Conservation (phyloP, 2,888 invertebrate species). For the Papilio demoleus region DNA sequence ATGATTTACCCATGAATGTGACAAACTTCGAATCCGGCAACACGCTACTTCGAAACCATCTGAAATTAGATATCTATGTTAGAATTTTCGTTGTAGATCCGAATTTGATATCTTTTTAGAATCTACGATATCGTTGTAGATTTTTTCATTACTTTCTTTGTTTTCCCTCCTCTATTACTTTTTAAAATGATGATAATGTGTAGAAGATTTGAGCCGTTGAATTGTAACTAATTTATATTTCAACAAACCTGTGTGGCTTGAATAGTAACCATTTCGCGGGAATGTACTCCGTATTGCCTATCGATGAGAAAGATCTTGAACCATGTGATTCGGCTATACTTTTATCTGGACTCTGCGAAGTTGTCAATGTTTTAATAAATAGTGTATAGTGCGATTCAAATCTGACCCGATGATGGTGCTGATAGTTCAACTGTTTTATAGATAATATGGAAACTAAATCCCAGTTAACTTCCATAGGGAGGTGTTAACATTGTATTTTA, state of each 20-base stretch:
- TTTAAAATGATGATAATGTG: background rate
- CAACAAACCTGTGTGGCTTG: slow-evolving; percentile 65
- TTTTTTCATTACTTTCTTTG: background rate
- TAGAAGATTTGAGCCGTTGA: too few species aligned
- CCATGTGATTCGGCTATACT: slow-evolving; percentile 73
- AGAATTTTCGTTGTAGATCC: background rate
- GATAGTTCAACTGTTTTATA: background rate
- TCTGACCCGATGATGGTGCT: background rate
- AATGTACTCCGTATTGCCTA: slow-evolving; percentile 60
- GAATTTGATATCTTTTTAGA: background rate
- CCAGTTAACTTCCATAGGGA: background rate
- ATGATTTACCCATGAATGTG: slow-evolving; percentile 66
- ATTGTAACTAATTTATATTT: too few species aligned
- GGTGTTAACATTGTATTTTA: background rate
- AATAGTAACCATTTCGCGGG: slow-evolving; percentile 61
- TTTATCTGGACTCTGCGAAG: slow-evolving; percentile 66
- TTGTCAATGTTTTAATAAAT: background rate
- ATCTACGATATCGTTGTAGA: background rate
- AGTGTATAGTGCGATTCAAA: background rate
- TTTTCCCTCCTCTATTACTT: background rate
- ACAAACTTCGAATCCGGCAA: slow-evolving; percentile 70
- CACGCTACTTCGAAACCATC: slow-evolving; percentile 77
- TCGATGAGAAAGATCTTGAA: slow-evolving; percentile 70
- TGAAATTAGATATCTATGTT: slow-evolving; percentile 47
- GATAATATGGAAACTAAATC: background rate